phyloP scores from a whole-genome alignment of 1,140 invertebrate genomes.

The Aphaenogaster ashmeadi region DNA sequence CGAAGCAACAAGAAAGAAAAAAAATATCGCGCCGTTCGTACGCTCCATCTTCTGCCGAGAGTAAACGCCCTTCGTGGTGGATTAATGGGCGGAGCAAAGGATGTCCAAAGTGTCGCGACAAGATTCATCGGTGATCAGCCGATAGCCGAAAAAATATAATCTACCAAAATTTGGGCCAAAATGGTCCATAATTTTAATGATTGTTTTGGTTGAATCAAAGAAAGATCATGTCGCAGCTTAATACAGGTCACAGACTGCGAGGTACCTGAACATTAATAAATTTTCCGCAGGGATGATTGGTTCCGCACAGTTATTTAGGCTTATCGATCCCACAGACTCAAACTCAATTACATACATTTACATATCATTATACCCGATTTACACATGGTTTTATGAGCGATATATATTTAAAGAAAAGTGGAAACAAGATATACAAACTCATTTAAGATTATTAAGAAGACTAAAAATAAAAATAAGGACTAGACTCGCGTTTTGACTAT shows the following conservation, averaged over 20 bases:
- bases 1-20: constrained; percentile 53
- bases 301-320: not conserved
- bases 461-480: not conserved
- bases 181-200: not conserved
- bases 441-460: not conserved
- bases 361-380: not conserved
- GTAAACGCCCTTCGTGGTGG: constrained; percentile 66
- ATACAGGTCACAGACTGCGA: not conserved
- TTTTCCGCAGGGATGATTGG: not conserved
- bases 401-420: not conserved
- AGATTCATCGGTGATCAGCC: not conserved
- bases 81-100: constrained; percentile 70
- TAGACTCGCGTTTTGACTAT: not conserved
- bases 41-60: constrained; percentile 58
- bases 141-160: not conserved
- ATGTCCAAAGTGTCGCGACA: constrained; percentile 56
- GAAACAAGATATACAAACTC: not conserved
- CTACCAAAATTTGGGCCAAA: not conserved
- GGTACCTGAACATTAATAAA: not conserved
- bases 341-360: not conserved
- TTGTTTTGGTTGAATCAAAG: not conserved
- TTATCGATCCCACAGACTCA: not conserved
- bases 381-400: not conserved
- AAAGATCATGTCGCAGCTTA: not conserved
- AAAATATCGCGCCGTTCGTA: constrained; percentile 48